Base-by-base conservation (phyloP, 1,140 invertebrate species). In the Camponotus floridanus region DNA sequence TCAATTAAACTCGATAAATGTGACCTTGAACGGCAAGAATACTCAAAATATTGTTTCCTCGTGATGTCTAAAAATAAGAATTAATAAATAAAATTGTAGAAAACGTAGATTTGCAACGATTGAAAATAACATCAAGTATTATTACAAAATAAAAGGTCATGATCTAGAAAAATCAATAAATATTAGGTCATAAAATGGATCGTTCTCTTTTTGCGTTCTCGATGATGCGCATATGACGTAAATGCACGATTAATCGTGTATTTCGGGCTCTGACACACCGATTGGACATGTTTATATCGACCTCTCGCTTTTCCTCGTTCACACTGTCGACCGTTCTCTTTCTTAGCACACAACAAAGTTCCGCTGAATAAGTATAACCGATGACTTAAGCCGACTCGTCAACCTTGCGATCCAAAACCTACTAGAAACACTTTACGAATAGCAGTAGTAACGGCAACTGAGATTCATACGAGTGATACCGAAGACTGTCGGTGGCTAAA, bases 191-290 rank as follows among this genome's bases (percentile, higher is more conserved):
- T 26, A 83, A 13, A 3, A 59, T 51, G 15, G 45, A 70, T 86
- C 26, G 51, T 86, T 67, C n/a, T 71, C n/a, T 74, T 18, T 42
- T 9, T 13, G 31, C 11, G 6, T 61, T 42, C 18, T n/a, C 42
- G 39, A 18, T 51, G 55, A 76, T 76, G 79, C 57, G 48, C 59
- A 61, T 51, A 39, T 90, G 86, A 90, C 70, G 88, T 39, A 89
- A 90, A 59, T 8, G 36, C 33, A 31, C 51, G 73, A 70, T 73
- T 26, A 45, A n/a, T 48, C 11, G 78, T 67, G 76, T 91, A 91
- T 91, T 91, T 90, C 71, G 62, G 76, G 85, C 85, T 88, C 36
- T 91, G 89, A 91, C 80, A 88, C 79, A 68, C 51, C 65, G 57
- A 59, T 48, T 62, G 48, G 70, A 64, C 65, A 70, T 88, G 89